These are phyloP conservation scores for Trachops cirrhosus DNA, from an alignment of 2,797 vertebrate genomes.

Conservation along the genomic window DNA sequence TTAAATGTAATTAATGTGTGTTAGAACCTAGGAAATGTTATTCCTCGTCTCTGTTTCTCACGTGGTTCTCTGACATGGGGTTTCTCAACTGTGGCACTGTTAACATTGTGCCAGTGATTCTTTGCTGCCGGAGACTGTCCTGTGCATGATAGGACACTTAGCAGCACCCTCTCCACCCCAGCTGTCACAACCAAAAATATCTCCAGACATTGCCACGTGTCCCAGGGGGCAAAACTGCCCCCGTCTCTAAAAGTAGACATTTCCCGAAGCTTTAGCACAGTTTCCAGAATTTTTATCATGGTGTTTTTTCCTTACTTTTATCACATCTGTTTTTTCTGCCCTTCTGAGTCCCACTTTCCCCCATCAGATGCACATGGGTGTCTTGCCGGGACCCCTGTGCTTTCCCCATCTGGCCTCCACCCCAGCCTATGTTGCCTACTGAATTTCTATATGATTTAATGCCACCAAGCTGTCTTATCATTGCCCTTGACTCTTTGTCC, in stretches of 20 bases:
- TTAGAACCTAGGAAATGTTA: background rate
- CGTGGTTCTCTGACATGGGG: background rate
- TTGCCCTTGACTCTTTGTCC: background rate
- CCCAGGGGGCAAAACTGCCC: background rate
- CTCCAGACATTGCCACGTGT: background rate
- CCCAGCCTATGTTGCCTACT: accelerated
- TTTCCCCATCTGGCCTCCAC: too few species aligned
- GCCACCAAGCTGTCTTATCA: background rate
- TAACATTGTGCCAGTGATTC: background rate
- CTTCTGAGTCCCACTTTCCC: background rate
- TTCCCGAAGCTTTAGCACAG: background rate
- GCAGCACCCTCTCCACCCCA: background rate
- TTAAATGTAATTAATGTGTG: background rate
- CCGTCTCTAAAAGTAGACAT: background rate
- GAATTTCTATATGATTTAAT: background rate
- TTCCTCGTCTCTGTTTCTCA: background rate
- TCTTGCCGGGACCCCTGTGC: background rate
- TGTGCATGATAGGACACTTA: background rate
- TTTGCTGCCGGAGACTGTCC: background rate
- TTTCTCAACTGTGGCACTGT: background rate
- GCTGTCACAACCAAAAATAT: background rate
- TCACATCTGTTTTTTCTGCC: background rate
- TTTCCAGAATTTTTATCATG: background rate
- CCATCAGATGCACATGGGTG: background rate
- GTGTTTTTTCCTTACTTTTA: background rate